These are phyloP conservation scores for Chunga burmeisteri DNA, from an alignment of 2,113 vertebrate species.

Conservation along the genomic window DNA sequence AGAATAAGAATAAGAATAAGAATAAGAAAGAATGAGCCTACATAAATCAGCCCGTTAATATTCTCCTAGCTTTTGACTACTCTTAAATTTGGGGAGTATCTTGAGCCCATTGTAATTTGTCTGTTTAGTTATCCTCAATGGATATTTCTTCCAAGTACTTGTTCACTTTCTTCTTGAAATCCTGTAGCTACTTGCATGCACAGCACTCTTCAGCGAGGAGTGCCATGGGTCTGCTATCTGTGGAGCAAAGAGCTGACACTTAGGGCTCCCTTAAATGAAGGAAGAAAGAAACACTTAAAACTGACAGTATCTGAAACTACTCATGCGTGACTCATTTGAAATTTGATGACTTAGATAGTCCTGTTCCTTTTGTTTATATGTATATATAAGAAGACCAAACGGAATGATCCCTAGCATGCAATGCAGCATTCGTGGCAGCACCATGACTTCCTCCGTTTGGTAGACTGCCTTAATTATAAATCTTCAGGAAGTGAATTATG, in stretches of 20 bases:
- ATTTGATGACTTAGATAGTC: background rate
- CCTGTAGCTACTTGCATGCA: background rate
- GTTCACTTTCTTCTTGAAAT: background rate
- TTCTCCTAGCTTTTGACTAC: background rate
- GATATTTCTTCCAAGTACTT: background rate
- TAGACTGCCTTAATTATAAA: background rate
- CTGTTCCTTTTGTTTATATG: background rate
- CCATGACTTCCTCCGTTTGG: background rate
- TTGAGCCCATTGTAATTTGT: background rate
- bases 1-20: background rate
- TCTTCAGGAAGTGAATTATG: background rate
- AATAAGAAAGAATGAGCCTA: background rate
- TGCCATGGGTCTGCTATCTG: background rate
- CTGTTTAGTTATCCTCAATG: background rate
- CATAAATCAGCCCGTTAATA: background rate
- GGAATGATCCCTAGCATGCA: background rate
- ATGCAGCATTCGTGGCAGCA: fast-evolving
- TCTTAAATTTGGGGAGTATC: background rate
- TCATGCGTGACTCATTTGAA: background rate
- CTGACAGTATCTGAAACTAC: background rate
- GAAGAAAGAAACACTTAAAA: background rate
- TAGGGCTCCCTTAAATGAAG: background rate
- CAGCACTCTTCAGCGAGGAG: background rate
- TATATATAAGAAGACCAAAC: background rate
- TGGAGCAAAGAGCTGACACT: background rate